Conservation (phyloP, 2,113 vertebrate species). For the Xiphophorus hellerii region DNA sequence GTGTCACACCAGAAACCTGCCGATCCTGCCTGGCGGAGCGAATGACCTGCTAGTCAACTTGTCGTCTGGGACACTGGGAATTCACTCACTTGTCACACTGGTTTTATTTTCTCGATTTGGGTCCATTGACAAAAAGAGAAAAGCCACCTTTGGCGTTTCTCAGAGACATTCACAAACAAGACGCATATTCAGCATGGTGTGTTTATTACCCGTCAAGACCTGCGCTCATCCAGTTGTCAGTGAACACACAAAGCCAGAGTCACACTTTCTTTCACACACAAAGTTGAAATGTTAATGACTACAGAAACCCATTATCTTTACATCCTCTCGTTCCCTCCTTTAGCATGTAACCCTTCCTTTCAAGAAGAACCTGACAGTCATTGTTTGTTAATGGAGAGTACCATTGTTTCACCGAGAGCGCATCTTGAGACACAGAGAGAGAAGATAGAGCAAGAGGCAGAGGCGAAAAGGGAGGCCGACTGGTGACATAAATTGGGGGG, state of each 20-base stretch:
- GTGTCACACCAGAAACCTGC: conserved; percentile 47
- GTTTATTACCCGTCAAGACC: conserved; percentile 54
- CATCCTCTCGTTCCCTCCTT: conserved; percentile 57
- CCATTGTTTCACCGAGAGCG: conserved; percentile 68
- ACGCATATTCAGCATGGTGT: conserved; percentile 53
- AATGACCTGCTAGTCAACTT: conserved; percentile 58
- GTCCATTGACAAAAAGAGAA: conserved; percentile 23
- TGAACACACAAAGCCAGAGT: conserved; percentile 62
- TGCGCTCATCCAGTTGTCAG: conserved; percentile 59
- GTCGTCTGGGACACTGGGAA: conserved; percentile 45
- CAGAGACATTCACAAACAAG: conserved; percentile 18
- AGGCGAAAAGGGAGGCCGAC: conserved; percentile 45
- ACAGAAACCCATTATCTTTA: conserved; percentile 72
- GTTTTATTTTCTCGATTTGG: conserved; percentile 30
- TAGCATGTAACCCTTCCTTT: conserved; percentile 60
- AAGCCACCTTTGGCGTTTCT: conserved; percentile 19
- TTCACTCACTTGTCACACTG: conserved; percentile 22
- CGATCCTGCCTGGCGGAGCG: conserved; percentile 42
- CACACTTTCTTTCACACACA: conserved; percentile 51
- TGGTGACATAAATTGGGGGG: conserved; percentile 66
- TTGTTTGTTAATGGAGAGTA: conserved; percentile 62
- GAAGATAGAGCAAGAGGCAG: conserved; percentile 60
- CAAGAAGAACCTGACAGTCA: conserved; percentile 72
- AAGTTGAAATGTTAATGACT: conserved; percentile 71
- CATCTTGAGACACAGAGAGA: conserved; percentile 62